phyloP scores from a whole-genome alignment of 2,797 vertebrate genomes.

The Poecile montanus region DNA sequence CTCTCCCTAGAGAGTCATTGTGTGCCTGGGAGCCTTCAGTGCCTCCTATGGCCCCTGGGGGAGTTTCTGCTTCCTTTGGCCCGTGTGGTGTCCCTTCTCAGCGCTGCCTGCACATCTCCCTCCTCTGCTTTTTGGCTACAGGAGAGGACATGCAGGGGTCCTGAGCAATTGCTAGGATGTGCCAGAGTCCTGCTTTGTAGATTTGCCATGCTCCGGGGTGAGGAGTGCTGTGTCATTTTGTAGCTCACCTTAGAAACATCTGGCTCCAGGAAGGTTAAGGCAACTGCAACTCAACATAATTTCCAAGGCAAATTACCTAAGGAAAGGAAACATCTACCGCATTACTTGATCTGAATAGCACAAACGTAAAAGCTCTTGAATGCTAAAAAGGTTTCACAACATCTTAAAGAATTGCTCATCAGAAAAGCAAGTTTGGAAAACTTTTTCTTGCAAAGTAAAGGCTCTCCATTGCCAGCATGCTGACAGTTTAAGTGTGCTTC shows the following conservation, averaged over 20 bases:
- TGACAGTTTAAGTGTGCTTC: constrained; percentile 27
- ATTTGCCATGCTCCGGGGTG: neutral
- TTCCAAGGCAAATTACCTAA: constrained; percentile 51
- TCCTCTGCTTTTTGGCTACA: neutral
- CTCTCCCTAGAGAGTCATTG: accelerated
- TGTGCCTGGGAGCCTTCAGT: neutral
- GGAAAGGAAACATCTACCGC: neutral
- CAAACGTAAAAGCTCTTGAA: constrained; percentile 21
- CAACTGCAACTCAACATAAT: neutral
- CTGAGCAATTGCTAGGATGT: neutral
- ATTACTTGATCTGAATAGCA: constrained; percentile 35
- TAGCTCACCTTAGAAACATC: neutral
- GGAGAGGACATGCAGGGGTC: neutral
- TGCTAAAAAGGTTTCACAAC: constrained; percentile 28
- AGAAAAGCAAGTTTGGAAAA: constrained; percentile 18
- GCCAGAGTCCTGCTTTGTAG: neutral
- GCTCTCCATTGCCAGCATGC: neutral
- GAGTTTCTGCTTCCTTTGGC: neutral
- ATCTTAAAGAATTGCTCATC: constrained; percentile 13
- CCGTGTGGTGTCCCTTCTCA: accelerated
- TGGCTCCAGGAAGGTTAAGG: neutral
- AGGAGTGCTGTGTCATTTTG: neutral
- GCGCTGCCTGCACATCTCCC: neutral
- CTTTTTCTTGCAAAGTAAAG: neutral
- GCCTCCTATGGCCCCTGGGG: neutral